Conservation (phyloP, 2,797 vertebrate genomes). For the Melanotaenia trifasciata region DNA sequence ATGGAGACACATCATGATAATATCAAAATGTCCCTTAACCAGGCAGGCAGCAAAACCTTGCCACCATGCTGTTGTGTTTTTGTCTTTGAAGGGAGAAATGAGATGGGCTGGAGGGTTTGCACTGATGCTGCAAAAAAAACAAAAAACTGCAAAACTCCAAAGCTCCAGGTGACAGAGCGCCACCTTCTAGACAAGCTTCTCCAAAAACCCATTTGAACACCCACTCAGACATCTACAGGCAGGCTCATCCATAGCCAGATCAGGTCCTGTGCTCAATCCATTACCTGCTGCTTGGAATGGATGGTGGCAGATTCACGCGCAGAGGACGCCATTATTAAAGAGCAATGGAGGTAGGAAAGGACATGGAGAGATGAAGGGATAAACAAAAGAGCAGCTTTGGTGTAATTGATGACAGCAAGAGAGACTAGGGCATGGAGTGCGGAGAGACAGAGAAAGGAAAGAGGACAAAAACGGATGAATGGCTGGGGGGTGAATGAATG, state of each 20-base stretch:
- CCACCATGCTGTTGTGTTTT: slow-evolving; percentile 33
- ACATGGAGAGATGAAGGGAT: slow-evolving; percentile 53
- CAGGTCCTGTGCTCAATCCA: slow-evolving; percentile 68
- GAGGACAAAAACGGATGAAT: neutral
- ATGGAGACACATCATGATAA: slow-evolving; percentile 30
- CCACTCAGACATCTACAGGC: slow-evolving; percentile 76
- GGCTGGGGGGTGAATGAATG: neutral
- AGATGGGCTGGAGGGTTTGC: slow-evolving; percentile 1
- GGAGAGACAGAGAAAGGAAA: slow-evolving; percentile 1
- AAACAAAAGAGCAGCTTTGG: slow-evolving; percentile 54
- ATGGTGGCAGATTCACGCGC: slow-evolving; percentile 59
- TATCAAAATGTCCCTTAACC: slow-evolving; percentile 47
- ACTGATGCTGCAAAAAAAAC: slow-evolving; percentile 15
- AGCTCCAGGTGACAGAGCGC: slow-evolving; percentile 64
- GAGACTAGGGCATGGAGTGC: slow-evolving; percentile 18
- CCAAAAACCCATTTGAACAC: slow-evolving; percentile 72
- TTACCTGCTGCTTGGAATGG: slow-evolving; percentile 73
- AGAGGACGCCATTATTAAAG: slow-evolving; percentile 55
- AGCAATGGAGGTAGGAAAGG: slow-evolving; percentile 54
- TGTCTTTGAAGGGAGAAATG: slow-evolving; percentile 48
- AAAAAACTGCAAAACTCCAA: slow-evolving; percentile 54
- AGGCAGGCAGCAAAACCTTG: slow-evolving; percentile 25
- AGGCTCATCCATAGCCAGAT: slow-evolving; percentile 75
- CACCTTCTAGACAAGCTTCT: slow-evolving; percentile 69
- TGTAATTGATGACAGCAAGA: slow-evolving; percentile 48